These are phyloP conservation scores for Synanthedon myopaeformis DNA, from an alignment of 2,888 invertebrate genomes.

Conservation along the genomic window DNA sequence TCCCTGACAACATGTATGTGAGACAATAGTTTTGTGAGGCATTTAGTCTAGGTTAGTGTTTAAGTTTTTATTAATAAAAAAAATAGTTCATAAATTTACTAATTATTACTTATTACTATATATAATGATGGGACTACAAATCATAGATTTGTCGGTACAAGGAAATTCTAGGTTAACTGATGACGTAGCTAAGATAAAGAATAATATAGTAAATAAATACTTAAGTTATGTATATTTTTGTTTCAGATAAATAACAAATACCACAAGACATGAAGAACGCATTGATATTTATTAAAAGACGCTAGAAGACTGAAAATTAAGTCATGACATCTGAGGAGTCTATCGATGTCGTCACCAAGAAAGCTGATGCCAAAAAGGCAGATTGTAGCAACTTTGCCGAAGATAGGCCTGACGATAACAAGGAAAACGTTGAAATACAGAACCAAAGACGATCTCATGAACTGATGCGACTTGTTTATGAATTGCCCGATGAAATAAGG, in stretches of 20 bases:
- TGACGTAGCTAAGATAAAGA: no score
- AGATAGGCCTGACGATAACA: slow-evolving; percentile 34
- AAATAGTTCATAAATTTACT: no score
- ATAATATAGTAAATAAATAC: not conserved
- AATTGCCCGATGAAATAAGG: slow-evolving; percentile 51
- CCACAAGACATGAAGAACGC: slow-evolving; percentile 38
- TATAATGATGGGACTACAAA: no score
- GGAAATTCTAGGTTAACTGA: no score
- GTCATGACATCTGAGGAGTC: slow-evolving; percentile 64
- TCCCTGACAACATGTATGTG: no score
- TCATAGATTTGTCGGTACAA: no score
- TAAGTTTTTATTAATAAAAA: no score
- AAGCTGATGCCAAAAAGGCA: slow-evolving; percentile 40
- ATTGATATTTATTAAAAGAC: slow-evolving; percentile 5
- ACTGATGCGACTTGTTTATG: slow-evolving; percentile 61
- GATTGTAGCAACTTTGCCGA: slow-evolving; percentile 37
- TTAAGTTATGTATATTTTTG: not conserved
- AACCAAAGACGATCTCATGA: slow-evolving; percentile 39
- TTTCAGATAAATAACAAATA: not conserved
- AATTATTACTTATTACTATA: no score
- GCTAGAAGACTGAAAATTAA: slow-evolving; percentile 8
- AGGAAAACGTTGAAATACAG: slow-evolving; percentile 28
- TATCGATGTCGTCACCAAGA: slow-evolving; percentile 49
- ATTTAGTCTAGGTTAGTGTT: no score
- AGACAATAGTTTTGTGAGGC: no score